These are phyloP conservation scores for Beaufortia kweichowensis DNA, from an alignment of 2,113 vertebrate genomes.

Conservation along the genomic window DNA sequence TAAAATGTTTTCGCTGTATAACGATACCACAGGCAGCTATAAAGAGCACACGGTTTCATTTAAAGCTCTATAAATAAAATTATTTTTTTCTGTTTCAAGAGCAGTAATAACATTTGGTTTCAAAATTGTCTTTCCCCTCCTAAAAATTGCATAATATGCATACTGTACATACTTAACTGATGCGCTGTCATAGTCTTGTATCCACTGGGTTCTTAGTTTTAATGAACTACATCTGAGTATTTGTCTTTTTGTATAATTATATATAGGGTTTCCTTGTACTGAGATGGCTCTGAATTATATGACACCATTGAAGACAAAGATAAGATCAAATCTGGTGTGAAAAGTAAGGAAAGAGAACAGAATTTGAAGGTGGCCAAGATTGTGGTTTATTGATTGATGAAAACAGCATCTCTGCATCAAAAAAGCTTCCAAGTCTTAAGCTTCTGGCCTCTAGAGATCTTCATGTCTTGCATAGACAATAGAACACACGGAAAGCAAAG, in stretches of 20 bases:
- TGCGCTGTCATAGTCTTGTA: not conserved
- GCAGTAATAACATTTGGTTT: not conserved
- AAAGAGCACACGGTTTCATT: not conserved
- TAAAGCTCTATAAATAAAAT: not conserved
- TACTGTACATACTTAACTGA: not conserved
- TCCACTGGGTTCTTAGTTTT: not conserved
- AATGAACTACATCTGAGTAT: not conserved
- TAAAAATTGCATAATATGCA: not conserved
- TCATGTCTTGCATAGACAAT: slow-evolving; percentile 26
- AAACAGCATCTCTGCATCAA: slow-evolving; percentile 37
- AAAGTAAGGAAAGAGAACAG: slow-evolving; percentile 5
- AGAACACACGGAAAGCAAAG: slow-evolving; percentile 19
- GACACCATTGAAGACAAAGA: slow-evolving; percentile 16
- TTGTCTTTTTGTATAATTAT: not conserved
- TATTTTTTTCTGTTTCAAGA: not conserved
- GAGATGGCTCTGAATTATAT: slow-evolving; percentile 12
- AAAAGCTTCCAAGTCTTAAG: slow-evolving; percentile 18
- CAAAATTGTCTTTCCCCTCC: too few relatives aligned
- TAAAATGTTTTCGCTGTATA: not conserved
- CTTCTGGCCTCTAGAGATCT: slow-evolving; percentile 2
- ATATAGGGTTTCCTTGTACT: slow-evolving; percentile 10
- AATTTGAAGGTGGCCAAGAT: slow-evolving; percentile 30
- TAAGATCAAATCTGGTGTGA: slow-evolving; percentile 23
- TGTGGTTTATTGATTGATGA: slow-evolving; percentile 52
- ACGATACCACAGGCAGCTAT: not conserved